phyloP scores from a whole-genome alignment of 1,140 invertebrate genomes.

The Zaprionus davidi region DNA sequence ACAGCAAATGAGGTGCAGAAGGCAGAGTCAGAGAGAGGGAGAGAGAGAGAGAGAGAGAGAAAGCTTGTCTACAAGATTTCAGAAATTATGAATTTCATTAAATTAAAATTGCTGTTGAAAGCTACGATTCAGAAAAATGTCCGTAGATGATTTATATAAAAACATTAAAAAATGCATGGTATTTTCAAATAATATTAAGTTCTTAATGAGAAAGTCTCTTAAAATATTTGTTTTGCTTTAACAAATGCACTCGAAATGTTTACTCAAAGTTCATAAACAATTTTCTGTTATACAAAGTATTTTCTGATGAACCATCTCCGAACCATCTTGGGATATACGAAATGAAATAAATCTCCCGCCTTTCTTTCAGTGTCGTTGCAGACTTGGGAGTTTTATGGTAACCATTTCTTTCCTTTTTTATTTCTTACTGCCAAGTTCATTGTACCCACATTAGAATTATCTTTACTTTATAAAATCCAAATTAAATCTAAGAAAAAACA shows the following conservation, averaged over 20 bases:
- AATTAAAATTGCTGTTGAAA: slow-evolving; percentile 8
- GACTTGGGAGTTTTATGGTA: neutral
- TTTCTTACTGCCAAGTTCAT: slow-evolving; percentile 8
- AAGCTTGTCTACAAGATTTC: slow-evolving; percentile 12
- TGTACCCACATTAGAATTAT: slow-evolving; percentile 18
- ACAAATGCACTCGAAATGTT: neutral
- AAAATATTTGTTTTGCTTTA: neutral
- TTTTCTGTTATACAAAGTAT: neutral
- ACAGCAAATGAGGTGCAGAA: neutral
- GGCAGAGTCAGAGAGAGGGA: neutral
- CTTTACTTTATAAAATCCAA: neutral
- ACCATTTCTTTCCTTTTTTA: neutral
- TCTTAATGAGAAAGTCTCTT: neutral
- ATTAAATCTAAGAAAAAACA: neutral
- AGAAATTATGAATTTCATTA: slow-evolving; percentile 18
- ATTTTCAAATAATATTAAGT: neutral
- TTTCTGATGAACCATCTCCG: neutral
- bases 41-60: neutral
- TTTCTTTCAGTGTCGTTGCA: neutral
- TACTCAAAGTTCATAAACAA: neutral
- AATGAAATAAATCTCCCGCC: neutral
- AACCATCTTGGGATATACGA: neutral
- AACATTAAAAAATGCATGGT: neutral
- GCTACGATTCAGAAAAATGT: slow-evolving; percentile 1
- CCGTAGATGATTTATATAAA: neutral